Evolutionary conservation across 2,888 invertebrate genomes (phyloP).

Genomic region (Ennomos quercinarius): DNA sequence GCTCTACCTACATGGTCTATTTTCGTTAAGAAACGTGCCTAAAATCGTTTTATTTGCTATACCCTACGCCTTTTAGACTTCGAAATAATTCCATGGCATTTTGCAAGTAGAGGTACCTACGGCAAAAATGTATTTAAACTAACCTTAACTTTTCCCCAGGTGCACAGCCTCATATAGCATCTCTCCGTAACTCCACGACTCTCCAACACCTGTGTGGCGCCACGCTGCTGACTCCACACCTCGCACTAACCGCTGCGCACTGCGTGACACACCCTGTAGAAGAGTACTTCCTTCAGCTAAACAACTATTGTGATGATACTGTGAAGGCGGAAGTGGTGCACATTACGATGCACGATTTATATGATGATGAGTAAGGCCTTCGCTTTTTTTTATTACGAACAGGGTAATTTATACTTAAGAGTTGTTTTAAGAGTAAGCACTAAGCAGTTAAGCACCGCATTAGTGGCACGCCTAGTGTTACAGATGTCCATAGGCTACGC

Average conservation of each 20-base stretch:
- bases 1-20: too few species aligned
- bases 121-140: too few species aligned
- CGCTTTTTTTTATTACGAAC: background rate
- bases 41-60: too few species aligned
- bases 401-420: too few species aligned
- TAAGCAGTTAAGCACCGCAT: too few species aligned
- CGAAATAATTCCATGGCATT: too few species aligned
- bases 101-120: too few species aligned
- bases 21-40: too few species aligned
- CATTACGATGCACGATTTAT: slow-evolving; percentile 58
- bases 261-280: slow-evolving; percentile 55
- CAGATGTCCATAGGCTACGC: too few species aligned
- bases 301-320: slow-evolving; percentile 60
- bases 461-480: too few species aligned
- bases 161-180: slow-evolving; percentile 61
- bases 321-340: slow-evolving; percentile 50
- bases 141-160: slow-evolving; percentile 50
- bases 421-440: too few species aligned
- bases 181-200: slow-evolving; percentile 62
- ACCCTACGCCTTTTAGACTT: too few species aligned
- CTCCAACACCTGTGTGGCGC: slow-evolving; percentile 70
- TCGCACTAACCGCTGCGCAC: slow-evolving; percentile 75
- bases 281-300: slow-evolving; percentile 60
- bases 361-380: slow-evolving; percentile 66
- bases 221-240: slow-evolving; percentile 57